Percentiles rank a stretch among this genome's conserved stretches.
These are phyloP conservation scores for Hetaerina titia DNA, from an alignment of 2,888 invertebrate species.

Conservation along the genomic window DNA sequence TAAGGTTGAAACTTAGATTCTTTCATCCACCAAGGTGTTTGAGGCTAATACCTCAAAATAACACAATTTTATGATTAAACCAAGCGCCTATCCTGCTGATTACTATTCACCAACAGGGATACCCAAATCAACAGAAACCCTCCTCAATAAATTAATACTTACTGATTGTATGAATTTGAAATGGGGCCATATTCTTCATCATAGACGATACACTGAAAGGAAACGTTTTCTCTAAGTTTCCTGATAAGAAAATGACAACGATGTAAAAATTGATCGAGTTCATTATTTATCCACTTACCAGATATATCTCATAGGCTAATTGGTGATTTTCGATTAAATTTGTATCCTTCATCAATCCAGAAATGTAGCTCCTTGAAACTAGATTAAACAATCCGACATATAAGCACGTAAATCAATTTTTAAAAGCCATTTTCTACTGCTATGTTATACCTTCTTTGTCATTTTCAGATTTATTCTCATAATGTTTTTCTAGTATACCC, in stretches of 20 bases:
- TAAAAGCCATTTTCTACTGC: background rate
- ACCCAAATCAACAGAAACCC: too few species aligned
- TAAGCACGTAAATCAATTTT: background rate
- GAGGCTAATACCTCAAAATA: too few species aligned
- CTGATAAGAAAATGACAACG: constrained; percentile 69
- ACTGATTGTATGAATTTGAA: constrained; percentile 88
- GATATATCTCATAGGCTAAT: constrained; percentile 86
- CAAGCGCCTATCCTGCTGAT: too few species aligned
- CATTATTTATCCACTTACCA: constrained; percentile 78
- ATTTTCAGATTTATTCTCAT: constrained; percentile 73
- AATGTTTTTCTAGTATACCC: constrained; percentile 80
- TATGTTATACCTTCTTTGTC: constrained; percentile 46
- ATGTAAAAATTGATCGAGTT: constrained; percentile 48
- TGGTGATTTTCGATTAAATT: constrained; percentile 85
- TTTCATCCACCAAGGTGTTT: too few species aligned
- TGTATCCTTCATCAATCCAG: constrained; percentile 84
- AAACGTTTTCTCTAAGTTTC: constrained; percentile 61
- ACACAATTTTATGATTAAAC: too few species aligned
- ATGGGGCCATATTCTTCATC: constrained; percentile 92
- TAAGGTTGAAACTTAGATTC: too few species aligned
- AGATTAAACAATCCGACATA: background rate
- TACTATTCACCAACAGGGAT: too few species aligned
- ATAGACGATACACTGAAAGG: constrained; percentile 86
- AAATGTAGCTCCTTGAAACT: constrained; percentile 77
- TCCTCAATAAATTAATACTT: constrained; percentile 75